Evolutionary conservation across 2,797 vertebrate species (phyloP), one percentile per base, ranked within the genome.

Genomic region (Masticophis lateralis): DNA sequence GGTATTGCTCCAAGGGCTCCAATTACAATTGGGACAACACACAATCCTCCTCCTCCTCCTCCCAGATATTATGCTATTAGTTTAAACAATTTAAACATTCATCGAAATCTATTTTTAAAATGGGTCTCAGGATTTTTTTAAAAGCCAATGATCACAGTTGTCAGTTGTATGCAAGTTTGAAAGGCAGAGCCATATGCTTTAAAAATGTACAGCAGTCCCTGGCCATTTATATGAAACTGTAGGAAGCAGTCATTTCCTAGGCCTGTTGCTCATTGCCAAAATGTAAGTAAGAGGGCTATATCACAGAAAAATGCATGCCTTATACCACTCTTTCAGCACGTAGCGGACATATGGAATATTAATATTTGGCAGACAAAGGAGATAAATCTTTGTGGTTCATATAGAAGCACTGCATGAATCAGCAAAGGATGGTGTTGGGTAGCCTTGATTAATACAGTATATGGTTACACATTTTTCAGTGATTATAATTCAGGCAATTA

Each of bases 51-150:
- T 32, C 13, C 57, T 32, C 5, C 51, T 93, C 91, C 95, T 97
- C 95, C 61, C 28, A n/a, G 12, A 66, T 66, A 66, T 13, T 97
- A 97, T 97, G 95, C 96, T 96, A 96, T 91, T 96, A 97, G 96
- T 97, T 97, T 97, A 97, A 98, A 91, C 94, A 92, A 97, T 97
- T 97, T 94, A 94, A 95, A 96, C 53, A 98, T 97, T 97, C 96
- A 92, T 95, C 22, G 28, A 92, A 92, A 43, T 96, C 96, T 86
- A 59, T 56, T 94, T 63, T 94, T 94, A 96, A 87, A 95, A 96
- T 59, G 92, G 93, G 91, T 96, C 95, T 90, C 89, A 96, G 94
- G 88, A 95, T 95, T 83, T 96, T 95, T 95, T 95, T 94, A 94
- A 94, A 96, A 96, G 97, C 94, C 96, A 98, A 96, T 94, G 95